Conservation (phyloP, 1,140 invertebrate species). For the Archegozetes longisetosus region DNA sequence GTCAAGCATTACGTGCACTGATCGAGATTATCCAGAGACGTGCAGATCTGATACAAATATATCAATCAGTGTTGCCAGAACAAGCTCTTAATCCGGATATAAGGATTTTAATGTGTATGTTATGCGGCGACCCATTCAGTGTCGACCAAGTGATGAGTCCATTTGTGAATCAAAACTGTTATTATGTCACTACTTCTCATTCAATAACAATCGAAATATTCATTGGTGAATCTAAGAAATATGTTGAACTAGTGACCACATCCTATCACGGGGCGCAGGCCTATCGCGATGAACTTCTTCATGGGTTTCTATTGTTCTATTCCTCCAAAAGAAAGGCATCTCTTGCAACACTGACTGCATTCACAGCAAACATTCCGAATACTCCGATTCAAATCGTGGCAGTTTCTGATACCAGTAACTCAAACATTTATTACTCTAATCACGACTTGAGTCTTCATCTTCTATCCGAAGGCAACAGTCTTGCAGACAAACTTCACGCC, state of each 20-base stretch:
- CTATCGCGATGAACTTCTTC: conserved; percentile 77
- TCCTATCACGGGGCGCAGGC: conserved; percentile 88
- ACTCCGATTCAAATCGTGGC: conserved; percentile 87
- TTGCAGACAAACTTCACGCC: conserved; percentile 76
- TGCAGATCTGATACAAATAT: conserved; percentile 49
- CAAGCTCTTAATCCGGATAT: conserved; percentile 54
- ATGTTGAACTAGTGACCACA: conserved; percentile 77
- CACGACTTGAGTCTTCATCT: conserved; percentile 64
- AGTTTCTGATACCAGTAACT: conserved; percentile 54
- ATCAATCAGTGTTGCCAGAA: conserved; percentile 43
- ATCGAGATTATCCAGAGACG: conserved; percentile 55
- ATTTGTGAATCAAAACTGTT: conserved; percentile 67
- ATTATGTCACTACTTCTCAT: conserved; percentile 59
- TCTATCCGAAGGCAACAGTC: conserved; percentile 77
- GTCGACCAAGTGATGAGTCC: conserved; percentile 65
- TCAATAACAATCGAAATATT: conserved; percentile 80
- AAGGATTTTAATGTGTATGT: conserved; percentile 83
- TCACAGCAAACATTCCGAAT: conserved; percentile 83
- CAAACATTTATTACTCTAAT: conserved; percentile 53
- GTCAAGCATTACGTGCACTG: conserved; percentile 53
- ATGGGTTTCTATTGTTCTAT: conserved; percentile 90
- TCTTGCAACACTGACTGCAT: conserved; percentile 75
- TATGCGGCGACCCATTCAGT: conserved; percentile 86
- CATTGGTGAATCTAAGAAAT: conserved; percentile 56
- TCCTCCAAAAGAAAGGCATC: conserved; percentile 89